Percentiles rank a stretch among this genome's conserved stretches.
These are phyloP conservation scores for Calypte anna DNA, from an alignment of 2,113 vertebrate genomes.

Conservation along the genomic window DNA sequence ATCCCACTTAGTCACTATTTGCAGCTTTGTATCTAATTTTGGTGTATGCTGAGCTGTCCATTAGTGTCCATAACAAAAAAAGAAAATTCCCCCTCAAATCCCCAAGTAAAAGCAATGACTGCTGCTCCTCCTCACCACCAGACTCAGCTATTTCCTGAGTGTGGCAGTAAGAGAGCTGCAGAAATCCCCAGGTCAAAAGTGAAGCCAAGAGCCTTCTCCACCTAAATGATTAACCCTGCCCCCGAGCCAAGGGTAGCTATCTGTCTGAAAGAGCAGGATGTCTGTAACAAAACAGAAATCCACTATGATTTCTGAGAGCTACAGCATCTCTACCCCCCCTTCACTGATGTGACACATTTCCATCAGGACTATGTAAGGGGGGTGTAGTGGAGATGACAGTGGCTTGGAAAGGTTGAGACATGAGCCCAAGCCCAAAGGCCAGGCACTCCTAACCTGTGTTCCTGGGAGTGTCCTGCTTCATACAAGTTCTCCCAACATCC, in stretches of 20 bases:
- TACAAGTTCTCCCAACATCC: background rate
- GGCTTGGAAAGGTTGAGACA: accelerated
- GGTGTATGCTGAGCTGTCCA: background rate
- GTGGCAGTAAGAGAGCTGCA: background rate
- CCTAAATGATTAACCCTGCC: background rate
- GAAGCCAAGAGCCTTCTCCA: background rate
- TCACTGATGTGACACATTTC: background rate
- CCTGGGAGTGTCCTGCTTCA: background rate
- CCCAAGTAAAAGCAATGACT: background rate
- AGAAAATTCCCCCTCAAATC: conserved; percentile 42
- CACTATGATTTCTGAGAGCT: background rate
- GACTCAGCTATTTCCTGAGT: background rate
- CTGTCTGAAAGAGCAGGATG: background rate
- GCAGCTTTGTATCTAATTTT: background rate
- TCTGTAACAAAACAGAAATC: background rate
- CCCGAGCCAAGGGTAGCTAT: background rate
- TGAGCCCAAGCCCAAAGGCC: background rate
- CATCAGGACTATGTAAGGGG: accelerated
- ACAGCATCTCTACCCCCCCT: background rate
- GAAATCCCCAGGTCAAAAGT: conserved; percentile 11
- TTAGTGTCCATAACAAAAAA: background rate
- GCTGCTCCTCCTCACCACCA: background rate
- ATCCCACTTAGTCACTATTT: background rate
- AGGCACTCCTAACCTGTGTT: background rate
- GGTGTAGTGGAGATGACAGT: accelerated